Base-by-base conservation (phyloP, 2,888 invertebrate species). In the Caenorhabditis sinica region DNA sequence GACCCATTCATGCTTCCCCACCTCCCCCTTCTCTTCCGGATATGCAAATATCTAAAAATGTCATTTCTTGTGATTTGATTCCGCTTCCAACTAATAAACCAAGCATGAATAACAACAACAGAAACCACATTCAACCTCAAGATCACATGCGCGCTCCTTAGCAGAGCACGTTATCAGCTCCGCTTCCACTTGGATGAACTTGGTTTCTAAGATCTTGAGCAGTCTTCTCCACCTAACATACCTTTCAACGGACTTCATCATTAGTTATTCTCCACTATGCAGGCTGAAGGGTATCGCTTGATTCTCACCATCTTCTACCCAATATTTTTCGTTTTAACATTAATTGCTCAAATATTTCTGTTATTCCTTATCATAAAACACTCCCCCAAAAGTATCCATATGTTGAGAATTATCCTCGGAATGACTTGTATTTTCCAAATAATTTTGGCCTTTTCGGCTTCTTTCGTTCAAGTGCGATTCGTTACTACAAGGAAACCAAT, bases 371-470 rank as follows among this genome's bases (percentile, higher is more conserved):
- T 77, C 17, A 40, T 77, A 0, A 77, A 77, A 20, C 76, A 77
- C 51, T 77, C 69, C 0, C 61, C 76, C n/a, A 68, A 68, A 51
- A 77, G 60, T 13, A 77, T 77, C 17, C 68, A 77, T 17, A 25
- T 69, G 60, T 40, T 77, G 0, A 30, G 68, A 40, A 51, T 36
- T 6, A 60, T 77, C 15, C 45, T 77, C 6, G 28, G 60, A 6
- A 13, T 61, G 23, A 68, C 60, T 23, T 60, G 60, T 33, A 23
- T 68, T 1, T 77, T 77, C n/a, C 76, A 77, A 77, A 51, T 77
- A 1, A 36, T 77, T n/a, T 23, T 69, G 5, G 51, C 68, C 3
- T 45, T 69, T 17, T 60, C 66, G 15, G n/a, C 51, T 0, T 77
- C 40, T 45, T 53, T 66, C 20, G 49, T 40, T 6, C 76, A 77